phyloP scores from a whole-genome alignment of 2,888 invertebrate species.

The Erebia epiphron region DNA sequence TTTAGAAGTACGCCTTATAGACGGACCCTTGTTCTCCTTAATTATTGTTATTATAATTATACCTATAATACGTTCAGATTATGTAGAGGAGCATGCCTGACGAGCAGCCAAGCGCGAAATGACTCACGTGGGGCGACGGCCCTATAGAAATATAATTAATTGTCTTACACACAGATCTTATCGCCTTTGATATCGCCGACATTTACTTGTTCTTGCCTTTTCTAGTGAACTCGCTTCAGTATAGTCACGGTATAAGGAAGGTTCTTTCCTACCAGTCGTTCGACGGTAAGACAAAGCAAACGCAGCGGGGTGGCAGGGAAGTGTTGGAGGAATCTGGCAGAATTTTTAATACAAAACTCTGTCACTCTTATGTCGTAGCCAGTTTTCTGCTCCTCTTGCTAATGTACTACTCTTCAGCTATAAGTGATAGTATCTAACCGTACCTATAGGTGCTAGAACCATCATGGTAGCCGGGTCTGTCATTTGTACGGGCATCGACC shows the following conservation, averaged over 20 bases:
- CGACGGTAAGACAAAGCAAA: too few relatives aligned
- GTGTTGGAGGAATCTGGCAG: too few relatives aligned
- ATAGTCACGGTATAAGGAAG: not conserved
- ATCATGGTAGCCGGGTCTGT: too few relatives aligned
- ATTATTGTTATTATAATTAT: not conserved
- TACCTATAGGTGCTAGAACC: too few relatives aligned
- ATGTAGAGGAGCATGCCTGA: conserved; percentile 28
- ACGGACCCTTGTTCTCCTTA: not conserved
- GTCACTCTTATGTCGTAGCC: too few relatives aligned
- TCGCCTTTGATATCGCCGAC: conserved; percentile 25
- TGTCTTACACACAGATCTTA: conserved; percentile 36
- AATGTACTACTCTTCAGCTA: too few relatives aligned
- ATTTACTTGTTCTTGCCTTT: conserved; percentile 18
- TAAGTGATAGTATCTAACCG: too few relatives aligned
- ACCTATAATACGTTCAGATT: not conserved
- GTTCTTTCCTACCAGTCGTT: too few relatives aligned
- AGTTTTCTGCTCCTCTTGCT: too few relatives aligned
- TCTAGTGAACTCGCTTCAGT: conserved; percentile 2
- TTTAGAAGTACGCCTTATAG: not conserved
- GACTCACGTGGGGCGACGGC: conserved; percentile 43
- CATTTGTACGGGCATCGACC: too few relatives aligned
- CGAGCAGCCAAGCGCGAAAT: conserved; percentile 42
- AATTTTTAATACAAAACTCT: too few relatives aligned
- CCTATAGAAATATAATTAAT: conserved; percentile 44
- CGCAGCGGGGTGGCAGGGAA: too few relatives aligned